Percentiles rank a stretch among this genome's conserved stretches.
These are phyloP conservation scores for Amphiprion ocellaris DNA, from an alignment of 2,113 vertebrate genomes.

Conservation along the genomic window DNA sequence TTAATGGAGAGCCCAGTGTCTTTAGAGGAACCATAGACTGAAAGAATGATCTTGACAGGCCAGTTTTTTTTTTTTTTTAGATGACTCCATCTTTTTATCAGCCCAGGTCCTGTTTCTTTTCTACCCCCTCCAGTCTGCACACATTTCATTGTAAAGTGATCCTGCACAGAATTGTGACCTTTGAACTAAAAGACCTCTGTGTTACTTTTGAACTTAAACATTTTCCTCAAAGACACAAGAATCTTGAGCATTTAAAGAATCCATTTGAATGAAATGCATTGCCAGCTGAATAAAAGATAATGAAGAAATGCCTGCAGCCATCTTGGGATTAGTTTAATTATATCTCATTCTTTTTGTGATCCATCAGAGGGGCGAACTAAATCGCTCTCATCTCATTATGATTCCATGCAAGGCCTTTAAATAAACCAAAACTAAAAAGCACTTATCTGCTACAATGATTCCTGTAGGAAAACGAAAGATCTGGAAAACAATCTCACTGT, in stretches of 20 bases:
- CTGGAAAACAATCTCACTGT: not conserved
- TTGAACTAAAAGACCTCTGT: not conserved
- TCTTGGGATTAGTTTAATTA: conserved; percentile 74
- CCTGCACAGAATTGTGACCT: not conserved
- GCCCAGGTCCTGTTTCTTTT: not conserved
- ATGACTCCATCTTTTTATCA: not conserved
- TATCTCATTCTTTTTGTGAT: conserved; percentile 51
- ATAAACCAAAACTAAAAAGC: conserved; percentile 29
- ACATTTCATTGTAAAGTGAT: not conserved
- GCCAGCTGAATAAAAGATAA: conserved; percentile 47
- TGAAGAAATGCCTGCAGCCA: conserved; percentile 65
- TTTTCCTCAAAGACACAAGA: not conserved
- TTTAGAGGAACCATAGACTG: conserved; percentile 11
- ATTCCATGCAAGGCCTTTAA: conserved; percentile 39
- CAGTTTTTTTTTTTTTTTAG: conserved; percentile 1
- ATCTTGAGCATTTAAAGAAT: conserved; percentile 8
- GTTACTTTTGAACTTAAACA: not conserved
- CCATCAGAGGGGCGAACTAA: conserved; percentile 10
- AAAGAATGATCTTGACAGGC: conserved; percentile 10
- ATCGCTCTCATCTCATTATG: conserved; percentile 41
- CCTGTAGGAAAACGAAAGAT: conserved; percentile 4
- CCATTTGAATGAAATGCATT: conserved; percentile 30
- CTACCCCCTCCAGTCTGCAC: not conserved
- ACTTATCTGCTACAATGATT: conserved; percentile 25
- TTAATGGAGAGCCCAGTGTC: conserved; percentile 12